Evolutionary conservation across 30 jellyfish, hydroid and myxozoan species (phyloP).

Genomic region (Aurelia coerulea): DNA sequence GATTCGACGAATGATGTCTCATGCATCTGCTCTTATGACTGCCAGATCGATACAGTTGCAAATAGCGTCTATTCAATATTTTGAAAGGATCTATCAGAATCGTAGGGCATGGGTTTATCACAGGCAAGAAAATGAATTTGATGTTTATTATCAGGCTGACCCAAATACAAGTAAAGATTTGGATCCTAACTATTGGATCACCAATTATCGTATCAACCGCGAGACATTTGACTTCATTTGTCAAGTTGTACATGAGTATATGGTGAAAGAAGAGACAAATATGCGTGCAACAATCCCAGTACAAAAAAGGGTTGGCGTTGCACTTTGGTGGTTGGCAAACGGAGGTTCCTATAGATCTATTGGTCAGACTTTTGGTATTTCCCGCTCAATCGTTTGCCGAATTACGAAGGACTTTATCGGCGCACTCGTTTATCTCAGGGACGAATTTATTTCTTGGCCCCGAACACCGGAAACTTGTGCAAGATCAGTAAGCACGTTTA

Average conservation of each 20-base stretch:
- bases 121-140: slow-evolving; percentile 34
- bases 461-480: no score
- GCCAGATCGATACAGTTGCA: background rate
- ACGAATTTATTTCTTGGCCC: slow-evolving; percentile 20
- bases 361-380: slow-evolving; percentile 30
- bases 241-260: background rate
- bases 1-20: slow-evolving; percentile 1
- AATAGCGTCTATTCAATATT: slow-evolving; percentile 5
- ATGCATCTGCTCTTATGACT: slow-evolving; percentile 1
- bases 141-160: slow-evolving; percentile 26
- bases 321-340: slow-evolving; percentile 32
- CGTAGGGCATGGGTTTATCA: slow-evolving; percentile 36
- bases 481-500: no score
- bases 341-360: slow-evolving; percentile 24
- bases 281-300: slow-evolving; percentile 11
- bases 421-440: slow-evolving; percentile 16
- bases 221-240: slow-evolving; percentile 45
- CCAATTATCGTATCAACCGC: slow-evolving; percentile 28
- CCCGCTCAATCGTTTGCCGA: slow-evolving; percentile 27
- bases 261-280: slow-evolving; percentile 5
- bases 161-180: slow-evolving; percentile 16
- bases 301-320: background rate
- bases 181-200: slow-evolving; percentile 47
- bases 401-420: slow-evolving; percentile 32
- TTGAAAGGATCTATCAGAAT: slow-evolving; percentile 6